phyloP scores from a whole-genome alignment of 2,797 vertebrate genomes.

The Gastrophryne carolinensis region DNA sequence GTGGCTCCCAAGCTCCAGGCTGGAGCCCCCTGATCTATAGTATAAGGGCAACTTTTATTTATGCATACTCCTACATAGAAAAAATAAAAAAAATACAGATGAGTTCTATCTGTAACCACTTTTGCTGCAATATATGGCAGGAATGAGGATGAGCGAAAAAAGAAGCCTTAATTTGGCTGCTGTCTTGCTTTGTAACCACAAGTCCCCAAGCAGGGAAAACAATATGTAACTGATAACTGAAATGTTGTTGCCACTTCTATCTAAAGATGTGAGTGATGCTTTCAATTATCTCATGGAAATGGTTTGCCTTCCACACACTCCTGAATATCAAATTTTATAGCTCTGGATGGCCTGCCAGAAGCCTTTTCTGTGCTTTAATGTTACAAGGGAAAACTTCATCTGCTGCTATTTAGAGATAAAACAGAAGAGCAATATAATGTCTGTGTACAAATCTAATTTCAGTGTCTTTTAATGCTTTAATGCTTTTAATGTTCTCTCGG shows the following conservation, averaged over 20 bases:
- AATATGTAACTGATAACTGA: constrained; percentile 7
- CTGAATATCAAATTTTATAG: constrained; percentile 17
- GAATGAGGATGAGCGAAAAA: not conserved
- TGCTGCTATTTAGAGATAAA: not conserved
- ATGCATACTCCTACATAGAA: too few relatives aligned
- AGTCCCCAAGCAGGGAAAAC: constrained; percentile 17
- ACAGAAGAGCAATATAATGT: not conserved
- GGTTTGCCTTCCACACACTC: not conserved
- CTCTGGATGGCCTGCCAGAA: not conserved
- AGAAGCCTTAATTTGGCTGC: not conserved
- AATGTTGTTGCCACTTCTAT: constrained; percentile 2
- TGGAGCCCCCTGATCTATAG: too few relatives aligned
- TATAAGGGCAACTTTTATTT: too few relatives aligned
- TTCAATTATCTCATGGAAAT: constrained; percentile 38
- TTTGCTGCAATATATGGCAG: not conserved
- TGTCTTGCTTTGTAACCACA: constrained; percentile 17
- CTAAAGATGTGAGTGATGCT: constrained; percentile 35
- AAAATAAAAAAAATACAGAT: too few relatives aligned
- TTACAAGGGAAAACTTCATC: constrained; percentile 3
- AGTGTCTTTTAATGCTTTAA: too few relatives aligned
- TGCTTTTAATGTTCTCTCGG: not conserved
- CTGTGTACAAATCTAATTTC: not conserved
- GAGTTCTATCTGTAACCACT: too few relatives aligned
- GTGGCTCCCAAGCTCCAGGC: too few relatives aligned
- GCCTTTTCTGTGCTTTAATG: not conserved